Base-by-base conservation (phyloP, 1,140 invertebrate species). In the Pentalonia nigronervosa region DNA sequence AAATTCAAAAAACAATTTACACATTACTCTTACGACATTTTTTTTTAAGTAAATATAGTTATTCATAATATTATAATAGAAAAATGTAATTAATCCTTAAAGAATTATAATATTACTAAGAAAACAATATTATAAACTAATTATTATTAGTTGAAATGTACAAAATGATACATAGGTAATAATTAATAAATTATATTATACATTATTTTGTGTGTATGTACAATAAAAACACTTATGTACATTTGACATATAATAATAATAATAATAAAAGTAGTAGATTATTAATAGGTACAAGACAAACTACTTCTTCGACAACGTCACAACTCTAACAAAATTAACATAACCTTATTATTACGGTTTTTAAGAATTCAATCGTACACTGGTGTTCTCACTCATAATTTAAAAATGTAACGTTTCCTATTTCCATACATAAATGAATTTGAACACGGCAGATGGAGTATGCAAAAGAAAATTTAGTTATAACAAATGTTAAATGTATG, bases 121-220 rank as follows among this genome's bases (percentile, higher is more conserved):
- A 9, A 90, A 90, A 67, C 53, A 90, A 67, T 67, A 90, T 36
- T 60, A 67, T 90, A 90, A 25, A 67, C 53, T 90, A 20, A 90
- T 90, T 60, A 45, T 30, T 90, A 90, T 53, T 17, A 17, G 30
- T 60, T 7, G 9, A 90, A 20, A 36, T n/a, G 47, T 47, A 90
- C 47, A 88, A 86, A 41, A 41, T 41, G 41, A 34, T 17, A 47
- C 21, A 86, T 17, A 45, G 41, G 41, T 86, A 86, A 45, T 89
- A 56, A 90, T 36, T 56, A 89, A 45, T 30, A 67, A 90, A 67
- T 60, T 30, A 90, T 67, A 67, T 34, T 21, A 90, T 67, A 90
- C 53, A 45, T 56, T 41, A 56, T 36, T 56, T n/a, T n/a, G n/a
- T 56, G 34, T 56, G 48, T 89, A 89, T 89, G 34, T 89, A 89